Base-by-base conservation (phyloP, 2,888 invertebrate species). In the Podabrus alpinus region DNA sequence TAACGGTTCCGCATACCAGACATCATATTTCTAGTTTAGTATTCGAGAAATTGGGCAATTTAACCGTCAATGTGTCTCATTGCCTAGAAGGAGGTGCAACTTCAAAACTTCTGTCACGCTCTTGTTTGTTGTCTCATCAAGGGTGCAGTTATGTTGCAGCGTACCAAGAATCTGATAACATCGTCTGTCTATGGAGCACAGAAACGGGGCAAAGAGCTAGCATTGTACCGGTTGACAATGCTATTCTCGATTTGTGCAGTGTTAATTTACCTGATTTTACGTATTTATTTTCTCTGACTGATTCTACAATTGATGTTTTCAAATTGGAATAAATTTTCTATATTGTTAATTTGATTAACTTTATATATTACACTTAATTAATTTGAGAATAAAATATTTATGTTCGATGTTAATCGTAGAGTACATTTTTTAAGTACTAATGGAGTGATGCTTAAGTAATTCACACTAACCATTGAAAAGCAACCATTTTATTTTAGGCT, bases 131-230 rank as follows among this genome's bases (percentile, higher is more conserved):
- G 24, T 87, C 89, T 0, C 84, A 90, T 0, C 90, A 91, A 0
- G 88, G 90, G 3, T 89, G 92, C 10, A 88, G 90, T 9, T 89
- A 94, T 83, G 90, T 94, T 0, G 93, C 94, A 0, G 94, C 94
- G 0, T 92, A 94, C 81, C 92, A 95, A 75, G 95, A 95, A 85
- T 91, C 92, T 70, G 91, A 89, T 13, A 91, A 91, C 4, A 87
- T 90, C 11, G 85, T 94, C 21, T 89, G 90, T 67, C 86, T 94
- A 1, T 94, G 94, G 89, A 93, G 92, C 73, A 86, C 90, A 66
- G 86, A 88, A 59, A 89, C 88, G 1, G 89, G 90, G 15, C 89
- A 85, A 83, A 90, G 86, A 85, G 88, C 85, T 75, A 89, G 84
- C 82, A 90, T 90, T 0, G 82, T 94, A 69, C 91, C 92, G 0